Evolutionary conservation across 2,888 invertebrate genomes (phyloP).

Genomic region (Endomychus coccineus): DNA sequence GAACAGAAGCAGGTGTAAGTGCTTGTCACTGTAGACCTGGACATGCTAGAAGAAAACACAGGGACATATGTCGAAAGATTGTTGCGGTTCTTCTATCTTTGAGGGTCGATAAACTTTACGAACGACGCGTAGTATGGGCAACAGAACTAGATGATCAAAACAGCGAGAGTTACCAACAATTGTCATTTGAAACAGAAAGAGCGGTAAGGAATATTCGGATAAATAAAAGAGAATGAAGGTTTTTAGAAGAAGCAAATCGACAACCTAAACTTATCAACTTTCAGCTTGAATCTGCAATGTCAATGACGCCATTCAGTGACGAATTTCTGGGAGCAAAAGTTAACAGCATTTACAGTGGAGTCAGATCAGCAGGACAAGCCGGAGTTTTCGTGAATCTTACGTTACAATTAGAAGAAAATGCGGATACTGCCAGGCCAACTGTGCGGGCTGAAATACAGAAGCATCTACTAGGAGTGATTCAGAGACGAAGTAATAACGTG

Average conservation of each 20-base stretch:
- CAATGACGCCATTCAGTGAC: conserved; percentile 85
- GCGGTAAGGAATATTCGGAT: conserved; percentile 63
- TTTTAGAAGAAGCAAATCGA: not conserved
- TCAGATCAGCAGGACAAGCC: conserved; percentile 57
- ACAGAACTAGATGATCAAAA: conserved; percentile 64
- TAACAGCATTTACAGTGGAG: conserved; percentile 70
- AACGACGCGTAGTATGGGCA: conserved; percentile 72
- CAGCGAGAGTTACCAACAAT: conserved; percentile 72
- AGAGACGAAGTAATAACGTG: conserved; percentile 77
- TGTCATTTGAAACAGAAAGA: conserved; percentile 78
- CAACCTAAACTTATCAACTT: conserved; percentile 17
- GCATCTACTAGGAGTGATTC: conserved; percentile 75
- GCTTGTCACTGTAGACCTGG: conserved; percentile 83
- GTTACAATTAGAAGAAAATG: conserved; percentile 68
- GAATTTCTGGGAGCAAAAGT: conserved; percentile 76
- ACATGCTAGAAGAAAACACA: conserved; percentile 59
- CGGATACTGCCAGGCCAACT: conserved; percentile 59
- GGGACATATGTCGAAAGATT: conserved; percentile 71
- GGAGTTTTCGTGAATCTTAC: conserved; percentile 83
- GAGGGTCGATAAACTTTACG: conserved; percentile 76
- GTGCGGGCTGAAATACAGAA: conserved; percentile 73
- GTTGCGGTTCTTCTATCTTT: conserved; percentile 72
- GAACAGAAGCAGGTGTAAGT: conserved; percentile 79
- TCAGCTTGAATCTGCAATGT: conserved; percentile 85
- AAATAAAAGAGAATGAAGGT: no score